phyloP scores from a whole-genome alignment of 2,113 vertebrate species.

The Sorex fumeus region DNA sequence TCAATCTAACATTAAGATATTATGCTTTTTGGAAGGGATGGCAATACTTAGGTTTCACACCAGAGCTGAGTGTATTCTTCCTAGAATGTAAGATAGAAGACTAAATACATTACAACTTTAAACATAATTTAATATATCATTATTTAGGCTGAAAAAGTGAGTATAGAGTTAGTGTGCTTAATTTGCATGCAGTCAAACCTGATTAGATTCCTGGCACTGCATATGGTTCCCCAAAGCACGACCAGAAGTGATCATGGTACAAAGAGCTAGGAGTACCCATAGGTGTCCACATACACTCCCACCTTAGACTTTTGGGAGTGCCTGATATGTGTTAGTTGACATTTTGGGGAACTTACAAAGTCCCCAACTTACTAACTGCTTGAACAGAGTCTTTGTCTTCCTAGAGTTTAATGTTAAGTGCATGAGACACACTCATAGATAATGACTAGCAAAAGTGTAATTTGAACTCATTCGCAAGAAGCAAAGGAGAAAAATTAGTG shows the following conservation, averaged over 20 bases:
- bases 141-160: no score
- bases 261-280: no score
- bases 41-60: not conserved
- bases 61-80: not conserved
- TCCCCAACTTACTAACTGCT: no score
- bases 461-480: not conserved
- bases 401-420: not conserved
- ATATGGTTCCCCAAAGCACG: no score
- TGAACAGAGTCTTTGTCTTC: not conserved
- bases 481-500: not conserved
- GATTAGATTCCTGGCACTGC: no score
- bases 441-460: not conserved
- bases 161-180: no score
- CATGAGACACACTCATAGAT: not conserved
- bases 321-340: not conserved
- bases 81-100: not conserved
- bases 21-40: not conserved
- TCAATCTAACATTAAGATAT: conserved; percentile 22
- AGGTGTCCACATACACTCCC: not conserved
- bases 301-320: not conserved
- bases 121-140: not conserved
- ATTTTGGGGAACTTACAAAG: not conserved
- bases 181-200: no score
- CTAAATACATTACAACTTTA: not conserved
- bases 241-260: no score